A percentile compares a stretch with the other conserved stretches of the same genome.
These are phyloP conservation scores for Lutjanus campechanus DNA, from an alignment of 2,797 vertebrate genomes.

Conservation along the genomic window DNA sequence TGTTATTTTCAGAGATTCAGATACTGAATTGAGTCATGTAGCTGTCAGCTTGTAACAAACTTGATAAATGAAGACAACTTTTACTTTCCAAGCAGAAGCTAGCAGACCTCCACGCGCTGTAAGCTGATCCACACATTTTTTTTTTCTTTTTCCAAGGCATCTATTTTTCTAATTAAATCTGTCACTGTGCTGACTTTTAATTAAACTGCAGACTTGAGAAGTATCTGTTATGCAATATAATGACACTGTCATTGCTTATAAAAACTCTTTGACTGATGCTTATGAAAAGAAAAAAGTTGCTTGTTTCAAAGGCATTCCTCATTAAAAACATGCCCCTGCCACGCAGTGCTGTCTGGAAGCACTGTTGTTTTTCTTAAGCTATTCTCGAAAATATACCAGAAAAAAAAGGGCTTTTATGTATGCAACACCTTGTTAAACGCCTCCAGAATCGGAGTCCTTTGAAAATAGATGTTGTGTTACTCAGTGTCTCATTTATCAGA, in stretches of 20 bases:
- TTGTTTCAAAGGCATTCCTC: slow-evolving; percentile 53
- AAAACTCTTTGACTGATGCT: slow-evolving; percentile 40
- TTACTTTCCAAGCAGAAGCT: background rate
- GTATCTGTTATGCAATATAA: slow-evolving; percentile 43
- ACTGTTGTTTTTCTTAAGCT: slow-evolving; percentile 55
- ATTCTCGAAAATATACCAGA: slow-evolving; percentile 14
- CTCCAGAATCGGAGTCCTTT: slow-evolving; percentile 68
- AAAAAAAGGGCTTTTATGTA: slow-evolving; percentile 61
- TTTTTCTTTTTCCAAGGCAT: slow-evolving; percentile 22
- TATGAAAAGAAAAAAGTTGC: slow-evolving; percentile 13
- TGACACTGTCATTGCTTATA: slow-evolving; percentile 43
- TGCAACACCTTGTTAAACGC: slow-evolving; percentile 80
- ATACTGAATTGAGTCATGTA: background rate
- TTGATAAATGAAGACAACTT: slow-evolving; percentile 6
- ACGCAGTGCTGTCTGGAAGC: slow-evolving; percentile 56
- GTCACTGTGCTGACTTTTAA: slow-evolving; percentile 56
- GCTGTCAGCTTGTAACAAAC: slow-evolving; percentile 21
- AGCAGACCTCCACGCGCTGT: slow-evolving; percentile 12
- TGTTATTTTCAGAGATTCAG: background rate
- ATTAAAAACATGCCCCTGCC: slow-evolving; percentile 57
- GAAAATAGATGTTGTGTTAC: slow-evolving; percentile 73
- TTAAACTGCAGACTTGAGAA: slow-evolving; percentile 54
- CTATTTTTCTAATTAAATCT: slow-evolving; percentile 57
- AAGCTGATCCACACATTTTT: slow-evolving; percentile 33
- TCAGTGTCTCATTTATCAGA: slow-evolving; percentile 77